Conservation (phyloP, 2,113 vertebrate genomes). For the Synodontis membranacea region DNA sequence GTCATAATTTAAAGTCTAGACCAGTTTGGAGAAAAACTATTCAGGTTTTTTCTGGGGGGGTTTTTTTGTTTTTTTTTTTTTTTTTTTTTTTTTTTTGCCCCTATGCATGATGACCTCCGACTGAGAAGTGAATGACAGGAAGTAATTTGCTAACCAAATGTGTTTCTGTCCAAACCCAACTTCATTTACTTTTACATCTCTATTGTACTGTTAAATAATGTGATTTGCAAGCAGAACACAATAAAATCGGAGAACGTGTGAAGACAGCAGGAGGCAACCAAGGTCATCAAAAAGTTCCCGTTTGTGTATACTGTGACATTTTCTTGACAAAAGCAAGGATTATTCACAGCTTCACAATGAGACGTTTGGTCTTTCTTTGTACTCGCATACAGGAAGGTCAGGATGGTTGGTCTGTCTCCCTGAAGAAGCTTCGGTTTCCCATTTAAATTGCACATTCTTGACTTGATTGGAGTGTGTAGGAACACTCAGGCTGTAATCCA, state of each 20-base stretch:
- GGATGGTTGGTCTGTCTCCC: neutral
- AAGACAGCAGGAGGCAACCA: slow-evolving; percentile 3
- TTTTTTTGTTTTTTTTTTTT: too few species aligned
- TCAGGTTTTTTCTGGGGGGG: neutral
- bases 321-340: slow-evolving; percentile 14
- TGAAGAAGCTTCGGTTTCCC: neutral
- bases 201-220: slow-evolving; percentile 29
- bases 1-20: slow-evolving; percentile 34
- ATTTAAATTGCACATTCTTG: too few species aligned
- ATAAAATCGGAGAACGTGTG: slow-evolving; percentile 6
- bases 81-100: neutral
- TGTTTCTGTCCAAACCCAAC: slow-evolving; percentile 16
- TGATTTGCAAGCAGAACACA: slow-evolving; percentile 27
- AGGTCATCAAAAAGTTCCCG: neutral
- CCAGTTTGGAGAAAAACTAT: neutral
- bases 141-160: slow-evolving; percentile 38
- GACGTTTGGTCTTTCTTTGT: neutral
- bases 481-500: too few species aligned
- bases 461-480: too few species aligned
- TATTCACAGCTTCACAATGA: neutral
- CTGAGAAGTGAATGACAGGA: slow-evolving; percentile 25
- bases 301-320: neutral
- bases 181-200: slow-evolving; percentile 29
- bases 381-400: neutral
- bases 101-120: neutral